A percentile compares a stretch with the other conserved stretches of the same genome.
phyloP scores from a whole-genome alignment of 2,113 vertebrate genomes.

The Stictonetta naevosa region DNA sequence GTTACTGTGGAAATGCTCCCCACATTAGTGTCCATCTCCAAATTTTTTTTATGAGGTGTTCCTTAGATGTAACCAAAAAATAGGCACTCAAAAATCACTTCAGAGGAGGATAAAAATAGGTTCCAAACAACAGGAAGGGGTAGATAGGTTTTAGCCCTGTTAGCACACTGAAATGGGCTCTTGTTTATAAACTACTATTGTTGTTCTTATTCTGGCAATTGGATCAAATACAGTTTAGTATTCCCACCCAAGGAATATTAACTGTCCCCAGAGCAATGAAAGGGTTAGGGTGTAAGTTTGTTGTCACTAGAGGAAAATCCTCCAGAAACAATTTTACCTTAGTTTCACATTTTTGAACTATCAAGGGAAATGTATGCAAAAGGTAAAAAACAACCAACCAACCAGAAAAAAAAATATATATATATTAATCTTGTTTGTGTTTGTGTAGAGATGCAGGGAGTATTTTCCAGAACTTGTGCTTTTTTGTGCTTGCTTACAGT shows the following conservation, averaged over 20 bases:
- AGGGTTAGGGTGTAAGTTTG: not conserved
- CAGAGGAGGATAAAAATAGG: not conserved
- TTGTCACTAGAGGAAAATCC: not conserved
- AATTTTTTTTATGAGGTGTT: not conserved
- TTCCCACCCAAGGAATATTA: not conserved
- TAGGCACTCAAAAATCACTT: not conserved
- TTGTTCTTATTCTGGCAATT: not conserved
- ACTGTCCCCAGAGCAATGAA: not conserved
- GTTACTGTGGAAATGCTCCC: not conserved
- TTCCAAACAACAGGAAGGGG: not conserved
- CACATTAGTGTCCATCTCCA: not conserved
- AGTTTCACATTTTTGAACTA: not conserved
- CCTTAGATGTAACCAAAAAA: not conserved
- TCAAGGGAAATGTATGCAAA: not conserved
- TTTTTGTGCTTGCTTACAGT: not conserved
- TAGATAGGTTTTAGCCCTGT: not conserved
- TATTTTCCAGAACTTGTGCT: not conserved
- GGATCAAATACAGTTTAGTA: not conserved
- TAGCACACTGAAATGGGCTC: not conserved
- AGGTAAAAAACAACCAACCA: not conserved
- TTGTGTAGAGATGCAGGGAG: not conserved
- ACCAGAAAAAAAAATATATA: not conserved
- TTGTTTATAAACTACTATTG: not conserved
- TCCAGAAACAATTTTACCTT: not conserved
- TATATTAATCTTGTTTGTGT: not conserved